Conservation (phyloP, 2,888 invertebrate genomes). For the Leptinotarsa peninsularis region DNA sequence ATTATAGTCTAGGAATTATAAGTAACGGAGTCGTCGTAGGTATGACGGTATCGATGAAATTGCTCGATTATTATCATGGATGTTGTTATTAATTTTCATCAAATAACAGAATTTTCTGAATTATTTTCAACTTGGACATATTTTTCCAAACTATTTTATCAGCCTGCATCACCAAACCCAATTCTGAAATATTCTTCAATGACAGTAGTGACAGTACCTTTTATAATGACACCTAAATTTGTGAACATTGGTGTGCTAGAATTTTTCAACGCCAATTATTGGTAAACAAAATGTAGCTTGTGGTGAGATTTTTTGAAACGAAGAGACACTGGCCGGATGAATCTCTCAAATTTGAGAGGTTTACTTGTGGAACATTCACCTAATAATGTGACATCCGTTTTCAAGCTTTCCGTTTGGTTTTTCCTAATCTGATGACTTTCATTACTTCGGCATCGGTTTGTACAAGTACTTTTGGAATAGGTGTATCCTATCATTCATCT, state of each 20-base stretch:
- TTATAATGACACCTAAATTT: slow-evolving; percentile 96
- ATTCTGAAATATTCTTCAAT: slow-evolving; percentile 87
- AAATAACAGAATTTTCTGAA: slow-evolving; percentile 92
- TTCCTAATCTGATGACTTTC: slow-evolving; percentile 91
- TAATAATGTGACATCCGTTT: slow-evolving; percentile 97
- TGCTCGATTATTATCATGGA: too few relatives aligned
- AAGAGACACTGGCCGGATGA: slow-evolving; percentile 97
- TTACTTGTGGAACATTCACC: slow-evolving; percentile 99
- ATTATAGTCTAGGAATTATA: too few relatives aligned
- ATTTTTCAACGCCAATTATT: slow-evolving; percentile 97
- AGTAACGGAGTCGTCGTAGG: too few relatives aligned
- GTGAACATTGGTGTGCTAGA: slow-evolving; percentile 98
- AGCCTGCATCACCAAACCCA: slow-evolving; percentile 97
- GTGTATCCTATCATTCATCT: slow-evolving; percentile 99
- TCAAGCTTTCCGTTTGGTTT: slow-evolving; percentile 96
- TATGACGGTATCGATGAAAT: too few relatives aligned
- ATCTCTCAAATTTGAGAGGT: slow-evolving; percentile 98
- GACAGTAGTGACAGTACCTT: slow-evolving; percentile 97
- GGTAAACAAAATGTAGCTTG: slow-evolving; percentile 98
- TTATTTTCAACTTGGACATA: slow-evolving; percentile 99
- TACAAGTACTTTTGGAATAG: slow-evolving; percentile 97
- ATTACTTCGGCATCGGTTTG: slow-evolving; percentile 98
- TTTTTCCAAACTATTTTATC: slow-evolving; percentile 99
- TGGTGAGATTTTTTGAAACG: slow-evolving; percentile 97
- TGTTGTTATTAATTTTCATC: too few relatives aligned